Base-by-base conservation (phyloP, 1,140 invertebrate genomes). In the Mylabris phalerata region DNA sequence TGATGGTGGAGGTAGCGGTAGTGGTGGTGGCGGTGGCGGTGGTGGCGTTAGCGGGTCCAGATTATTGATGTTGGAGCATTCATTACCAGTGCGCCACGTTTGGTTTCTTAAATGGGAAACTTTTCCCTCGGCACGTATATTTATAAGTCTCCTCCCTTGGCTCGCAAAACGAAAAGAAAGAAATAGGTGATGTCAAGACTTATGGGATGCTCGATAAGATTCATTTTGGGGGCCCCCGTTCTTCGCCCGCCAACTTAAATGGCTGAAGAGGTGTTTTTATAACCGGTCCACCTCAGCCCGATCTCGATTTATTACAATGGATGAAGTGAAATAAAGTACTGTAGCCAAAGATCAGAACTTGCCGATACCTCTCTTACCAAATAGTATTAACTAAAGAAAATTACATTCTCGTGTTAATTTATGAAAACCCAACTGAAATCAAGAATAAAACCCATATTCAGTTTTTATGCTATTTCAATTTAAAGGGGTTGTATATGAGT, bases 161-260 rank as follows among this genome's bases (percentile, higher is more conserved):
- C 54, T 61, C 67, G 63, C 58, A 61, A 62, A 62, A 63, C 62
- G 62, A 61, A 65, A 60, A 67, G 65, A 72, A 73, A 71, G 67
- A 76, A 75, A 79, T 80, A 75, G 75, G 73, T 75, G 74, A 75
- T 76, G 74, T 73, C 70, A 67, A 75, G 75, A 76, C 73, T 75
- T 76, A 76, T 76, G 73, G 75, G 74, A 75, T 71, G 73, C 67
- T 72, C 74, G 75, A 76, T 76, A 76, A 76, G 75, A 76, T 76
- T 76, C 75, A 76, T 76, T 76, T 75, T 72, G 68, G 67, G 41
- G 9, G 9, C 5, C 9, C 69, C 69, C 64, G 62, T 55, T 55
- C 45, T 47, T 44, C 67, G 62, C 62, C 63, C 66, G 60, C 59
- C 58, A 66, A 66, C 65, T 71, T 71, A 73, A 72, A 72, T 70